Base-by-base conservation (phyloP, 1,140 invertebrate genomes). In the Drosophila chauvacae region DNA sequence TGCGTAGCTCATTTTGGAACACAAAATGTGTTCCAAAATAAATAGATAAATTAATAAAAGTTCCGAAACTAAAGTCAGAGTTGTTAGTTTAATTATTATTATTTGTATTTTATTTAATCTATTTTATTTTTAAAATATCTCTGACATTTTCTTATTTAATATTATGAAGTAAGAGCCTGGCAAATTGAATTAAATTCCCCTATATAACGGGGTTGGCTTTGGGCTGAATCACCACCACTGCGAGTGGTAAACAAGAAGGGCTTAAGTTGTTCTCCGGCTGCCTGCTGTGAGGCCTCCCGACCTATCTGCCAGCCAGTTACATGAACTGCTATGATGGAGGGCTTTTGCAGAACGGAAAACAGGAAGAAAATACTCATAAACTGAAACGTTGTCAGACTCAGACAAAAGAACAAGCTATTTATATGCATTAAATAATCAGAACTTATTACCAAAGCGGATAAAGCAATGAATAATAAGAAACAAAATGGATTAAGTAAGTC, bases 181-280 rank as follows among this genome's bases (percentile, higher is more conserved):
- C 48, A 77, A 77, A 77, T 77, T 59, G 7, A 68, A 77, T 76
- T 76, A 66, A 44, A 55, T n/a, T 16, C 37, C 26, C 3, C 20
- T 23, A n/a, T 28, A 48, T 39, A 9, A 50, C 41, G 14, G 18
- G 41, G 16, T 16, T 37, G 62, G 30, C 28, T 7, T 20, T 33
- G 20, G 41, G 23, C n/a, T 26, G 44, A 72, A 65, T 65, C 65
- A 51, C 78, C 41, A 23, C 23, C 23, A 23, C 50, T 57, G 44
- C 65, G 45, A 58, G 20, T 70, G 56, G 58, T 18, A 62, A 69
- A 56, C 64, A 66, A 47, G 44, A 55, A 71, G 20, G 26, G 82
- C 82, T 85, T 85, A 85, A 82, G 23, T 78, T 86, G 82, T 87
- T 68, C 60, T 77, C 44, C 35, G 39, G 10, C 20, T 35, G 48